Conservation (phyloP, 2,113 vertebrate genomes). For the Haemorhous mexicanus region DNA sequence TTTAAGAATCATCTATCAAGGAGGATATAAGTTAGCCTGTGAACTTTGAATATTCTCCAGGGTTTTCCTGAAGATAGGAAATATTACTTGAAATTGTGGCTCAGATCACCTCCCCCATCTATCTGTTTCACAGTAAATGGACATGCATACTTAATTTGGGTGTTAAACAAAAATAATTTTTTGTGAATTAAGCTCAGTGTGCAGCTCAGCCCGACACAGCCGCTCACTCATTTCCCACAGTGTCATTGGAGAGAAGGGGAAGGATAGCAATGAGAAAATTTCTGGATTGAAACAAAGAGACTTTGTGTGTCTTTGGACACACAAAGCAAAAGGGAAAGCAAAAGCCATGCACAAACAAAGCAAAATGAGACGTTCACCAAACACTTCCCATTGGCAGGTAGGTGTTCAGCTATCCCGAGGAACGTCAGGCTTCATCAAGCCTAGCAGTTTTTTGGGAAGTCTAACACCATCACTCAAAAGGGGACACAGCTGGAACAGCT, state of each 20-base stretch:
- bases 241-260: not conserved
- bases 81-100: not conserved
- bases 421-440: not conserved
- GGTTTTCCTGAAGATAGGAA: not conserved
- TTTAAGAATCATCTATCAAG: slow-evolving; percentile 5
- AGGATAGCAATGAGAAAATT: not conserved
- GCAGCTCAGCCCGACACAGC: not conserved
- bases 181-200: not conserved
- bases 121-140: not conserved
- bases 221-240: not conserved
- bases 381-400: not conserved
- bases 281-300: not conserved
- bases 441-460: not conserved
- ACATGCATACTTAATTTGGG: not conserved
- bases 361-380: not conserved
- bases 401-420: not conserved
- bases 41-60: not conserved
- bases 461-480: not conserved
- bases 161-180: not conserved
- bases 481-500: not conserved
- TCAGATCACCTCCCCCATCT: not conserved
- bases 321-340: too few species aligned
- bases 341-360: not conserved
- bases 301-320: too few species aligned
- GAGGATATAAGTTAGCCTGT: not conserved